phyloP scores from a whole-genome alignment of 2,888 invertebrate genomes.

The Sesia bembeciformis region DNA sequence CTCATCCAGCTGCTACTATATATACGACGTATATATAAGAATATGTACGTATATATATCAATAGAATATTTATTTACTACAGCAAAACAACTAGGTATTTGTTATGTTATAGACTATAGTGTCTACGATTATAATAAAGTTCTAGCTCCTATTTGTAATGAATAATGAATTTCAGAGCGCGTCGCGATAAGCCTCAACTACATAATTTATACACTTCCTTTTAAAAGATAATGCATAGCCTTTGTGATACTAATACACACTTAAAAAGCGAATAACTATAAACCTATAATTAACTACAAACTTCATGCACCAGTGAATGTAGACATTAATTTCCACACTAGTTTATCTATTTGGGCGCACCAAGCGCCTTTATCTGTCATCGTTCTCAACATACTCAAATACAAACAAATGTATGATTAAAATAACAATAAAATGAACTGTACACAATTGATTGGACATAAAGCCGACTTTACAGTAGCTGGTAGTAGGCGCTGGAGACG shows the following conservation, averaged over 20 bases:
- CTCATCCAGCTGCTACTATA: too few relatives aligned
- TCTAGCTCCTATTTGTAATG: neutral
- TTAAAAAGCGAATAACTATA: slow-evolving; percentile 66
- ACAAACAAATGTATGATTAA: slow-evolving; percentile 40
- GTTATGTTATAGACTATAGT: slow-evolving; percentile 6
- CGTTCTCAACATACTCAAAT: slow-evolving; percentile 43
- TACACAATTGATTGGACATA: slow-evolving; percentile 18
- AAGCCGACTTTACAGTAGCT: slow-evolving; percentile 36
- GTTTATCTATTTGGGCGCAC: slow-evolving; percentile 73
- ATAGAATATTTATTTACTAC: too few relatives aligned
- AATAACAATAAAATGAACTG: slow-evolving; percentile 27
- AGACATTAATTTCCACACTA: slow-evolving; percentile 75
- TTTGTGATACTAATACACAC: slow-evolving; percentile 64
- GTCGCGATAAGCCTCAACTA: slow-evolving; percentile 39
- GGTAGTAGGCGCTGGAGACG: slow-evolving; percentile 26
- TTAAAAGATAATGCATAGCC: slow-evolving; percentile 63
- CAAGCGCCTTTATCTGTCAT: slow-evolving; percentile 73
- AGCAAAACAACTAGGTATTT: too few relatives aligned
- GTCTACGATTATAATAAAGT: too few relatives aligned
- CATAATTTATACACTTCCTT: slow-evolving; percentile 67
- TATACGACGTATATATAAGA: too few relatives aligned
- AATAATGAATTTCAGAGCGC: neutral
- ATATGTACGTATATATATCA: too few relatives aligned
- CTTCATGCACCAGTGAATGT: slow-evolving; percentile 75
- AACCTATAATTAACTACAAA: slow-evolving; percentile 71